These are phyloP conservation scores for Cheirogaleus major DNA, from an alignment of 2,797 vertebrate genomes.

Conservation along the genomic window DNA sequence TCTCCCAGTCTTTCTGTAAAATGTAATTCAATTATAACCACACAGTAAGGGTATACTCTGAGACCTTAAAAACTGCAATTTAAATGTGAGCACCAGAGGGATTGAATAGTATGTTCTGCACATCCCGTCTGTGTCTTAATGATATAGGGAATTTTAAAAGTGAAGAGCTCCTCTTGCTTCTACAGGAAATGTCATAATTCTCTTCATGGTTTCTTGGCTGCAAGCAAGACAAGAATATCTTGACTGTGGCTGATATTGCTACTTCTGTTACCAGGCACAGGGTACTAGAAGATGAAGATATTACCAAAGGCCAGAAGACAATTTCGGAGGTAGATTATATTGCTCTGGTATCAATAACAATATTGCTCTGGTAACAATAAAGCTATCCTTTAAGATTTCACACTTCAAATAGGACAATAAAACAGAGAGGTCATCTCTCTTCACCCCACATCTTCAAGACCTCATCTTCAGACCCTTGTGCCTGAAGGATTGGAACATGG, in stretches of 20 bases:
- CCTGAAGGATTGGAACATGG: neutral
- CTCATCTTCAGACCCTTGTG: neutral
- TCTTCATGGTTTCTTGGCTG: neutral
- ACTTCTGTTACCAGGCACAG: neutral
- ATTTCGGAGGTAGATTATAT: neutral
- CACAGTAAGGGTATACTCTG: neutral
- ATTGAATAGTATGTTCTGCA: neutral
- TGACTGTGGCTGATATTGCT: neutral
- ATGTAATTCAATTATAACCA: slow-evolving; percentile 19
- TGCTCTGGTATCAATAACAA: neutral
- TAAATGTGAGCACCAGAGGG: neutral
- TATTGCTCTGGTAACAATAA: neutral
- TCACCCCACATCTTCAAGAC: neutral
- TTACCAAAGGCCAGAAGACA: neutral
- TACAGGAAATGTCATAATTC: neutral
- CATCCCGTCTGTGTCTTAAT: neutral
- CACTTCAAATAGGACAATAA: neutral
- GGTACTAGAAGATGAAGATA: neutral
- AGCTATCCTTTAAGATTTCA: neutral
- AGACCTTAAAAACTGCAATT: neutral
- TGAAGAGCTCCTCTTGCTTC: neutral
- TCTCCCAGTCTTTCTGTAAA: neutral
- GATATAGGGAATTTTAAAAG: neutral
- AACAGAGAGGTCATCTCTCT: neutral
- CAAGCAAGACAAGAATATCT: neutral